Evolutionary conservation across 2,113 vertebrate species (phyloP).

Genomic region (Cynocephalus volans): DNA sequence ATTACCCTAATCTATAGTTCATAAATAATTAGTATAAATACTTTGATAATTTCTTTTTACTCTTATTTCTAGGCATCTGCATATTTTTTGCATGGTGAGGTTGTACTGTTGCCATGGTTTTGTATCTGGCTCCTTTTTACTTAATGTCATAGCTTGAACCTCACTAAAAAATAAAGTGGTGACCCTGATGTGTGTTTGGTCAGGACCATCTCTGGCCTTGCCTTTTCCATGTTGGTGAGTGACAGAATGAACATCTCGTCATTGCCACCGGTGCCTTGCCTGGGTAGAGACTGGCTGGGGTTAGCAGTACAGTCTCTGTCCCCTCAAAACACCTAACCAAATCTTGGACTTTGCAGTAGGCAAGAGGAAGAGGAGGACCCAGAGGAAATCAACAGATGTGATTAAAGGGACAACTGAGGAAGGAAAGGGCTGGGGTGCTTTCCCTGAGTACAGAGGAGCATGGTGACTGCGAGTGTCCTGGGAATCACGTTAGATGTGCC

Average conservation of each 20-base stretch:
- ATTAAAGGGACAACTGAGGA: not conserved
- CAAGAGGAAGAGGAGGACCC: not conserved
- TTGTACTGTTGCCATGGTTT: not conserved
- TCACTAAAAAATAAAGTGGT: not conserved
- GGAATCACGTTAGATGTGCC: not conserved
- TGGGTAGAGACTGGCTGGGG: not conserved
- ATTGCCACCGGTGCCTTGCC: not conserved
- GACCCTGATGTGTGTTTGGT: not conserved
- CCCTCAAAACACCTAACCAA: conserved; percentile 25
- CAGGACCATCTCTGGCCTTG: not conserved
- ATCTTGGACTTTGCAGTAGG: not conserved
- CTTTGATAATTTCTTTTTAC: not conserved
- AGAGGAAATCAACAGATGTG: not conserved
- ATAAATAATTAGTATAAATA: not conserved
- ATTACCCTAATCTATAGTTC: not conserved
- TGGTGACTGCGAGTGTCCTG: not conserved
- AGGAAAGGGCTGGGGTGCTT: not conserved
- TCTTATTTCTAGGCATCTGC: not conserved
- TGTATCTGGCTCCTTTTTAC: not conserved
- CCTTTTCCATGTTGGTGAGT: not conserved
- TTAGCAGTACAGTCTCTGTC: not conserved
- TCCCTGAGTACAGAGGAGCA: not conserved
- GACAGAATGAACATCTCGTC: not conserved
- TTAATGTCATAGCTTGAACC: not conserved
- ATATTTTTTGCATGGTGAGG: not conserved